Evolutionary conservation across 2,113 vertebrate genomes (phyloP).

Genomic region (Gambusia affinis): DNA sequence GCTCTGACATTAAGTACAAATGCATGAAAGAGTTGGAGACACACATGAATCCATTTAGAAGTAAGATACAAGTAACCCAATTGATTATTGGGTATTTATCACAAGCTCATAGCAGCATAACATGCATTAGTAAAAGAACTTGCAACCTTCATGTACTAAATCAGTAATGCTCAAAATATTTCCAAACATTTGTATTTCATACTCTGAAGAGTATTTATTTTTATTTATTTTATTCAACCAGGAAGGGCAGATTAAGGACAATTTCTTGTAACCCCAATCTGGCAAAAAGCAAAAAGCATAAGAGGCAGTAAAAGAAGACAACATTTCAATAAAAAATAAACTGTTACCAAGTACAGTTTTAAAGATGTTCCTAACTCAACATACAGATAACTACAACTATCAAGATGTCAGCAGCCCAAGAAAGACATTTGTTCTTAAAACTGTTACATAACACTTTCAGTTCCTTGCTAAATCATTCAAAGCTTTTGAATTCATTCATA

Average conservation of each 20-base stretch:
- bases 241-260: not conserved
- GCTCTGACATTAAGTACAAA: constrained; percentile 57
- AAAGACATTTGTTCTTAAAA: not conserved
- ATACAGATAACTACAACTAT: no score
- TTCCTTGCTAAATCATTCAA: not conserved
- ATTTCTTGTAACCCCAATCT: not conserved
- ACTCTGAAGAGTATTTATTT: not conserved
- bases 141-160: not conserved
- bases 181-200: not conserved
- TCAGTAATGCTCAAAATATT: not conserved
- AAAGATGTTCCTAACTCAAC: no score
- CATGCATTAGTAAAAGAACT: no score
- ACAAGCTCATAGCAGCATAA: not conserved
- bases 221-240: not conserved
- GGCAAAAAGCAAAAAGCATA: not conserved
- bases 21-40: constrained; percentile 21
- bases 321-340: not conserved
- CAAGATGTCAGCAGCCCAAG: no score
- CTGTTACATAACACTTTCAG: not conserved
- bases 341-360: no score
- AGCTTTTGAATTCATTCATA: no score
- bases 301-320: not conserved
- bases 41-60: constrained; percentile 2
- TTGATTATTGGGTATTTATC: not conserved
- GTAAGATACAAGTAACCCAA: not conserved